A percentile compares a stretch with the other conserved stretches of the same genome.
These are phyloP conservation scores for Psilopogon haemacephalus DNA, from an alignment of 2,113 vertebrate genomes.

Conservation along the genomic window DNA sequence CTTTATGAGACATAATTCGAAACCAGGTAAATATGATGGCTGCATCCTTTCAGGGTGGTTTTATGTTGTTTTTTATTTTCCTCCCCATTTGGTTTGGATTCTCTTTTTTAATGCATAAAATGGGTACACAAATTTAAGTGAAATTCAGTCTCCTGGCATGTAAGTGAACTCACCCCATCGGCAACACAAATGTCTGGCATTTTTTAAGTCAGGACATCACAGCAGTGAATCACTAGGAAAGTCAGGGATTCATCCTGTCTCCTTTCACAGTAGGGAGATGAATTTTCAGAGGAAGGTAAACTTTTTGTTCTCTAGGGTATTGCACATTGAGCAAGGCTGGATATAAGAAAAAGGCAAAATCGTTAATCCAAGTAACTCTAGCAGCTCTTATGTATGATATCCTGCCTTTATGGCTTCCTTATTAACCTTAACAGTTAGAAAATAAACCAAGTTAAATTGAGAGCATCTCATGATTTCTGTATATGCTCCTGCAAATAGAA, in stretches of 20 bases:
- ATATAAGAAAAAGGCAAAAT: not conserved
- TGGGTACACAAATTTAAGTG: not conserved
- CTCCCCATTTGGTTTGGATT: not conserved
- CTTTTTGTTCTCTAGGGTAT: not conserved
- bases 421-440: slow-evolving; percentile 42
- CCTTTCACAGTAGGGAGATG: not conserved
- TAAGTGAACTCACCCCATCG: not conserved
- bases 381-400: not conserved
- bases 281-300: not conserved
- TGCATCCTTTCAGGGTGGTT: not conserved
- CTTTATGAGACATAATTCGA: not conserved
- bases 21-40: not conserved
- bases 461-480: not conserved
- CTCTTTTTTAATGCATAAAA: not conserved
- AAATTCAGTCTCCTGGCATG: not conserved
- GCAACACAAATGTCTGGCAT: not conserved
- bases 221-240: not conserved
- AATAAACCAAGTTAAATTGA: slow-evolving; percentile 13
- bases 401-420: slow-evolving; percentile 2
- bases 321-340: not conserved
- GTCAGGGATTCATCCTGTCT: not conserved
- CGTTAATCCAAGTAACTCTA: not conserved
- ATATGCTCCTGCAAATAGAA: not conserved
- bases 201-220: not conserved
- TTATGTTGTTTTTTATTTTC: not conserved